Conservation (phyloP, 2,797 vertebrate genomes). For the Acanthornis magna region DNA sequence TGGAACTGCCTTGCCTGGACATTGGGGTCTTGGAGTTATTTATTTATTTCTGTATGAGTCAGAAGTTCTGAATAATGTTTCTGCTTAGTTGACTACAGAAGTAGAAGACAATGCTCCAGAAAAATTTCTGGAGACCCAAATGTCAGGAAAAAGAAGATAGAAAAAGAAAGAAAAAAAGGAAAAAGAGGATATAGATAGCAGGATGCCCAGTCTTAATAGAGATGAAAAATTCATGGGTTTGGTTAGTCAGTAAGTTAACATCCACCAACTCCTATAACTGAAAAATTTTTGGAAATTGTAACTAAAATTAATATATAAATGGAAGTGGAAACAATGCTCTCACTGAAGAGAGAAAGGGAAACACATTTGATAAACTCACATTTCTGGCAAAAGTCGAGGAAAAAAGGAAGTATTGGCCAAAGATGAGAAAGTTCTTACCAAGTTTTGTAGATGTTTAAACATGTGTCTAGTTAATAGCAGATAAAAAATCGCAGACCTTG, state of each 20-base stretch:
- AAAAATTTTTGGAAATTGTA: background rate
- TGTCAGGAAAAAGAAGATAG: background rate
- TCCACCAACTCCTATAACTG: background rate
- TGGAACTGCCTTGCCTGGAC: background rate
- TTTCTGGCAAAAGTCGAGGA: background rate
- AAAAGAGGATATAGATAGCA: background rate
- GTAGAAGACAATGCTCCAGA: background rate
- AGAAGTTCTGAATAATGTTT: background rate
- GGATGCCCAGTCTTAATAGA: background rate
- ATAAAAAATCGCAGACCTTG: background rate
- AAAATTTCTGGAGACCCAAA: background rate
- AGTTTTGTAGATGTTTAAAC: background rate
- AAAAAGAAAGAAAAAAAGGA: background rate
- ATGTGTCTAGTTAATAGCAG: background rate
- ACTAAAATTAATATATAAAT: background rate
- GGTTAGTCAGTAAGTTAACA: background rate
- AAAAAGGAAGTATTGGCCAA: background rate
- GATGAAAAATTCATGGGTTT: background rate
- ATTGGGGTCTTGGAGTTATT: background rate
- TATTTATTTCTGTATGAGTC: background rate
- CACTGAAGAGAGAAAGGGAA: background rate
- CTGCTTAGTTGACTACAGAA: background rate
- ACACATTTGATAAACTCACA: background rate
- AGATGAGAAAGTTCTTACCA: background rate
- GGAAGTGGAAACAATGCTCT: background rate